Evolutionary conservation across 2,888 invertebrate species (phyloP).

Genomic region (Cryptophagus acutangulus): DNA sequence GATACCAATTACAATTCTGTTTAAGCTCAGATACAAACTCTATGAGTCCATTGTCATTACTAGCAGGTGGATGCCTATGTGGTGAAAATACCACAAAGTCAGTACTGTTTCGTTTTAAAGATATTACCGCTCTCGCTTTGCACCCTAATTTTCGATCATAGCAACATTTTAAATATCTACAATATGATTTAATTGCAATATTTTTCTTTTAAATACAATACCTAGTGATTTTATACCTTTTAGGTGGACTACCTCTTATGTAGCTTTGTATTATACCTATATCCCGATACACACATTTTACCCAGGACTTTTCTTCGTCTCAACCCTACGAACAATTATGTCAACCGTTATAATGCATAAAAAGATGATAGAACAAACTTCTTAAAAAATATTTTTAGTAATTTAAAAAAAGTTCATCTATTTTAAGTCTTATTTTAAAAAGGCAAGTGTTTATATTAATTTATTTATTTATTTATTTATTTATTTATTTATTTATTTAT

Average conservation of each 20-base stretch:
- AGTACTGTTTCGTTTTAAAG: slow-evolving; percentile 2
- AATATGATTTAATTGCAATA: slow-evolving; percentile 7
- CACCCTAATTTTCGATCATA: slow-evolving; percentile 23
- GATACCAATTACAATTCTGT: slow-evolving; percentile 16
- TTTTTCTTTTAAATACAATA: slow-evolving; percentile 2
- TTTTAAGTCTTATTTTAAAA: too few species aligned
- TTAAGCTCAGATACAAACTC: slow-evolving; percentile 26
- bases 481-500: too few species aligned
- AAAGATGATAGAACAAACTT: too few species aligned
- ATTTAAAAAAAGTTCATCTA: too few species aligned
- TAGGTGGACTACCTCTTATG: slow-evolving; percentile 26
- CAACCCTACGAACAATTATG: slow-evolving; percentile 15
- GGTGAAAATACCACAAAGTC: slow-evolving; percentile 19
- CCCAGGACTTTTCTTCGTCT: slow-evolving; percentile 23
- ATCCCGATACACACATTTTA: slow-evolving; percentile 29
- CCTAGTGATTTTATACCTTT: slow-evolving; percentile 30
- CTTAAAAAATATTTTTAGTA: too few species aligned
- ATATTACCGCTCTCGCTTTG: slow-evolving; percentile 25
- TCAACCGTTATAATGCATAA: too few species aligned
- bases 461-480: too few species aligned
- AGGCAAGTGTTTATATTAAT: too few species aligned
- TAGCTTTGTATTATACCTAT: slow-evolving; percentile 35
- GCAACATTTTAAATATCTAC: slow-evolving; percentile 29
- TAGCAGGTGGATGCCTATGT: slow-evolving; percentile 29
- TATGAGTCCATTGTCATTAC: slow-evolving; percentile 21